A percentile compares a stretch with the other conserved stretches of the same genome.
Evolutionary conservation across 2,888 invertebrate genomes (phyloP).

Genomic region (Alcis repandata): DNA sequence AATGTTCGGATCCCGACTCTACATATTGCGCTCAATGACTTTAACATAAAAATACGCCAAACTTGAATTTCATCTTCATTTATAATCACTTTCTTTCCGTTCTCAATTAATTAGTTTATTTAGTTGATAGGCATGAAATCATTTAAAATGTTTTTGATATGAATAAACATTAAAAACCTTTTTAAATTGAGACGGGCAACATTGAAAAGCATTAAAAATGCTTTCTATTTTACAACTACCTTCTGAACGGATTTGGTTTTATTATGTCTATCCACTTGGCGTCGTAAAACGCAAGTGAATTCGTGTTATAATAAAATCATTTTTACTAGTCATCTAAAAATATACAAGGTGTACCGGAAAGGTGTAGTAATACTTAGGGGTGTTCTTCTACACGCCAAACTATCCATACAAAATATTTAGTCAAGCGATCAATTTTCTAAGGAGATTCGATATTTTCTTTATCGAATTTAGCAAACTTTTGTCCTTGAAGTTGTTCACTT

Average conservation of each 20-base stretch:
- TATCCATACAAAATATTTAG: too few species aligned
- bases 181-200: conserved; percentile 6
- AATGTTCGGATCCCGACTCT: too few species aligned
- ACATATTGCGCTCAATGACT: too few species aligned
- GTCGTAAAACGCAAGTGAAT: conserved; percentile 27
- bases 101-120: conserved; percentile 46
- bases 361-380: too few species aligned
- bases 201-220: conserved; percentile 25
- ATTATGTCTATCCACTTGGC: conserved; percentile 26
- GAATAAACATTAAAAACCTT: conserved; percentile 28
- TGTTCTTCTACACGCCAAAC: too few species aligned
- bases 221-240: conserved; percentile 42
- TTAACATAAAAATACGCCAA: conserved; percentile 28
- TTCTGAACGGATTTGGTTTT: conserved; percentile 33
- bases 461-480: too few species aligned
- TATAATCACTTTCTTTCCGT: conserved; percentile 48
- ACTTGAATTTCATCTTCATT: conserved; percentile 42
- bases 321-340: conserved; percentile 4
- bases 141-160: conserved; percentile 30
- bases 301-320: conserved; percentile 28
- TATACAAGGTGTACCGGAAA: too few species aligned
- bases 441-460: too few species aligned
- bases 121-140: conserved; percentile 41
- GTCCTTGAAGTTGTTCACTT: too few species aligned
- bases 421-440: too few species aligned